Base-by-base conservation (phyloP, 1,140 invertebrate genomes). In the Pteromalus puparum region DNA sequence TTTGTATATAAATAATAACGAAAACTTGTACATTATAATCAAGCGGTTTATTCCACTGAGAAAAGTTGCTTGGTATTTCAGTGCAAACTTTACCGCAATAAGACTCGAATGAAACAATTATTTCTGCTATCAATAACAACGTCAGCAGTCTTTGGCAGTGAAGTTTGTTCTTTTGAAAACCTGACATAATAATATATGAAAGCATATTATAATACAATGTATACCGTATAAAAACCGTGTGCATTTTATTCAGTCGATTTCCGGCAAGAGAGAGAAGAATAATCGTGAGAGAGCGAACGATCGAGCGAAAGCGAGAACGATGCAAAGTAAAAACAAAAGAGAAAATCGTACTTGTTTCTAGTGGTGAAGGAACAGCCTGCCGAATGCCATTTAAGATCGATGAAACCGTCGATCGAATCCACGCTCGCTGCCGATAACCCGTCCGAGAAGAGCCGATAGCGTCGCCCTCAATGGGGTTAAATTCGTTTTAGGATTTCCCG, bases 211-310 rank as follows among this genome's bases (percentile, higher is more conserved):
- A 42, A 42, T 24, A 67, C 67, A 70, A 34, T 15, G 21, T 26
- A 21, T 74, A 34, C 38, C 73, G 38, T n/a, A 74, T 74, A 76
- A 46, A 76, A 76, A 76, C 12, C 13, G 34, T 74, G 34, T 74
- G 12, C n/a, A 81, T 80, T 78, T 84, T 85, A 85, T 85, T 85
- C 83, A 81, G 83, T 85, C 83, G 83, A 85, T 85, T 85, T 85
- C 83, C 83, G 79, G 70, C 7, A 38, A 53, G 46, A 53, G 70
- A 34, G 70, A 28, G 21, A 46, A 42, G 53, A 26, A 76, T 21
- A 75, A 38, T 15, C 24, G 61, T 21, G 28, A 75, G 46, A 42
- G 75, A 78, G 26, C 68, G 26, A 80, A 24, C 67, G 46, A 79
- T 13, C 70, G 26, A 48, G 42, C 30, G 34, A 76, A 15, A 68